phyloP scores from a whole-genome alignment of 2,797 vertebrate genomes.

The Sternotherus odoratus region DNA sequence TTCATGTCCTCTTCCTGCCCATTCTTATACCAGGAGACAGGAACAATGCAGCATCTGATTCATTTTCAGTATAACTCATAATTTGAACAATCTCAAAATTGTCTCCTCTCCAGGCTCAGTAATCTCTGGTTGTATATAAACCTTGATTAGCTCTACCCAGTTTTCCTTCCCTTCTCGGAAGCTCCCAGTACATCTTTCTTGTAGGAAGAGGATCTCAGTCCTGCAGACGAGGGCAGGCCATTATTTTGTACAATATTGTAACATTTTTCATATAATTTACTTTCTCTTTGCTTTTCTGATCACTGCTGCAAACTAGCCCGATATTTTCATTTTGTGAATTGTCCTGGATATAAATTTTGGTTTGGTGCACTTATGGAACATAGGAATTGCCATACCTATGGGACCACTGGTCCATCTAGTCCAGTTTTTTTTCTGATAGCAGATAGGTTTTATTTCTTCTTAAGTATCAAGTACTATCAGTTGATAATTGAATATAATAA shows the following conservation, averaged over 20 bases:
- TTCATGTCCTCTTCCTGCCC: not conserved
- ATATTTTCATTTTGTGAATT: not conserved
- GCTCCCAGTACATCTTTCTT: not conserved
- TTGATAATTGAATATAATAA: not conserved
- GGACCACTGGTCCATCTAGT: not conserved
- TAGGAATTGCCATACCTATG: not conserved
- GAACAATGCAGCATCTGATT: not conserved
- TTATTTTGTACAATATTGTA: not conserved
- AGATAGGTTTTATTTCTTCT: too few species aligned
- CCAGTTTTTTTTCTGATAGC: too few species aligned
- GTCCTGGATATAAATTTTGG: not conserved
- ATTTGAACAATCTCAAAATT: not conserved
- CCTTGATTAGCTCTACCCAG: not conserved
- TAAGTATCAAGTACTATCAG: too few species aligned
- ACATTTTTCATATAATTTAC: not conserved
- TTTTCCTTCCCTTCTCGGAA: not conserved
- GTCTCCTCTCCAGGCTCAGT: not conserved
- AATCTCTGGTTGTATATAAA: not conserved
- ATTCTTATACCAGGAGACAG: not conserved
- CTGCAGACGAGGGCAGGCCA: rapidly evolving
- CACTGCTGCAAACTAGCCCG: too few species aligned
- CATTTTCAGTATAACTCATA: not conserved
- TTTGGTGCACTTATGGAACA: not conserved
- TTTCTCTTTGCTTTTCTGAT: not conserved
- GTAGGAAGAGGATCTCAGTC: not conserved